phyloP scores from a whole-genome alignment of 2,113 vertebrate genomes.

The Percopsis transmontana region DNA sequence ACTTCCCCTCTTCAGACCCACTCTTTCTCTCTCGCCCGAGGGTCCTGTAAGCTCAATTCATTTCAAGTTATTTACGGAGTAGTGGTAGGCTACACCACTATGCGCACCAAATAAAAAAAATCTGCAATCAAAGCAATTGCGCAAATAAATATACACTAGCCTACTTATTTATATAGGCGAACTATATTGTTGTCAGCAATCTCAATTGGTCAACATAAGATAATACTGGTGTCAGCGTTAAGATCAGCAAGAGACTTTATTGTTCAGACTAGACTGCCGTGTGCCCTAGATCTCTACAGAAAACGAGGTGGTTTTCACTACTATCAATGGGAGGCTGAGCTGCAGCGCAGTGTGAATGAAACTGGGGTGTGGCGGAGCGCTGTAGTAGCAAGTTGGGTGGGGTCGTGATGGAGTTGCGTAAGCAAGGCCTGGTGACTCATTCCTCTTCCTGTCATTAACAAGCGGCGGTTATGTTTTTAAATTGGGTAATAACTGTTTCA shows the following conservation, averaged over 20 bases:
- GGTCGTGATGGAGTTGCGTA: constrained; percentile 64
- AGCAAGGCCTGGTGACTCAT: constrained; percentile 72
- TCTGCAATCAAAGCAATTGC: constrained; percentile 1
- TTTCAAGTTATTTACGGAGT: too few relatives aligned
- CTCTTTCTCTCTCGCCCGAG: constrained; percentile 22
- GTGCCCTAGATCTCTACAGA: constrained; percentile 14
- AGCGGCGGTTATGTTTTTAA: constrained; percentile 49
- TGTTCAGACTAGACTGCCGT: constrained; percentile 18
- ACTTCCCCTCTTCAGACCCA: constrained; percentile 20
- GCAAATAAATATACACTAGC: too few relatives aligned
- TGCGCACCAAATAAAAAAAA: too few relatives aligned
- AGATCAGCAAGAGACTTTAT: constrained; percentile 10
- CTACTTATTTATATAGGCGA: too few relatives aligned
- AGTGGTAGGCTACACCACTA: too few relatives aligned
- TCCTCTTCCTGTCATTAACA: constrained; percentile 67
- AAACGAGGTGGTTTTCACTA: constrained; percentile 26
- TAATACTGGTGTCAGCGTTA: not conserved
- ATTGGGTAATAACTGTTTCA: constrained; percentile 41
- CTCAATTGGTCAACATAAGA: too few relatives aligned
- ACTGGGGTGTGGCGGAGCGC: constrained; percentile 59
- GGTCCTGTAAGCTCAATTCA: constrained; percentile 43
- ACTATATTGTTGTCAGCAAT: too few relatives aligned
- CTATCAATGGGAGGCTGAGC: constrained; percentile 68
- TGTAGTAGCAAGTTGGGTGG: constrained; percentile 57
- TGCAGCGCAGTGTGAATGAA: constrained; percentile 65